Percentiles rank a stretch among this genome's conserved stretches.
Conservation (phyloP, 1,140 invertebrate species). For the Cherax destructor region DNA sequence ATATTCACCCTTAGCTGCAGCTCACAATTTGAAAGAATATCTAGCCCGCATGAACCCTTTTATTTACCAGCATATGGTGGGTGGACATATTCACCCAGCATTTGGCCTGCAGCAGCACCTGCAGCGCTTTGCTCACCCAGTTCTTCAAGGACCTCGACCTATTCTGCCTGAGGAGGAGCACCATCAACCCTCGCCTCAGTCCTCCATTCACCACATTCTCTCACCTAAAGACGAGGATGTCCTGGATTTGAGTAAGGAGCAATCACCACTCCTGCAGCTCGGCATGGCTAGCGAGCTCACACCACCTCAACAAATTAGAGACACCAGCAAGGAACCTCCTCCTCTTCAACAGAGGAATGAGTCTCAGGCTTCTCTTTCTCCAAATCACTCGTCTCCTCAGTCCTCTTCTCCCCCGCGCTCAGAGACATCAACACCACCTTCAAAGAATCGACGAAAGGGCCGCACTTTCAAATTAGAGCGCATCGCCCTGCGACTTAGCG, state of each 20-base stretch:
- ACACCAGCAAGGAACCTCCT: slow-evolving; percentile 49
- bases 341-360: slow-evolving; percentile 28
- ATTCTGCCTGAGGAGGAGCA: slow-evolving; percentile 34
- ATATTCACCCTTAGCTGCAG: slow-evolving; percentile 52
- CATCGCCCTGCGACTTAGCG: slow-evolving; percentile 76
- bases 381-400: slow-evolving; percentile 44
- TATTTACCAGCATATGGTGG: slow-evolving; percentile 61
- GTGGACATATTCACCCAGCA: slow-evolving; percentile 58
- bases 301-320: slow-evolving; percentile 48
- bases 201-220: slow-evolving; percentile 14
- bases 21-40: slow-evolving; percentile 71
- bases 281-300: slow-evolving; percentile 64
- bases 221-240: slow-evolving; percentile 50
- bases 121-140: slow-evolving; percentile 50
- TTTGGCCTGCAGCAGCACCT: slow-evolving; percentile 67
- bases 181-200: slow-evolving; percentile 31
- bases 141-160: slow-evolving; percentile 47
- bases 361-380: slow-evolving; percentile 56
- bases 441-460: slow-evolving; percentile 86
- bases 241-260: slow-evolving; percentile 70
- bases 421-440: slow-evolving; percentile 70
- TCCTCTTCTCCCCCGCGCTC: slow-evolving; percentile 44
- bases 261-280: slow-evolving; percentile 57
- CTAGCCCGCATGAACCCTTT: slow-evolving; percentile 71
- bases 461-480: slow-evolving; percentile 85